phyloP scores from a whole-genome alignment of 2,888 invertebrate genomes.

The Drosophila recens region DNA sequence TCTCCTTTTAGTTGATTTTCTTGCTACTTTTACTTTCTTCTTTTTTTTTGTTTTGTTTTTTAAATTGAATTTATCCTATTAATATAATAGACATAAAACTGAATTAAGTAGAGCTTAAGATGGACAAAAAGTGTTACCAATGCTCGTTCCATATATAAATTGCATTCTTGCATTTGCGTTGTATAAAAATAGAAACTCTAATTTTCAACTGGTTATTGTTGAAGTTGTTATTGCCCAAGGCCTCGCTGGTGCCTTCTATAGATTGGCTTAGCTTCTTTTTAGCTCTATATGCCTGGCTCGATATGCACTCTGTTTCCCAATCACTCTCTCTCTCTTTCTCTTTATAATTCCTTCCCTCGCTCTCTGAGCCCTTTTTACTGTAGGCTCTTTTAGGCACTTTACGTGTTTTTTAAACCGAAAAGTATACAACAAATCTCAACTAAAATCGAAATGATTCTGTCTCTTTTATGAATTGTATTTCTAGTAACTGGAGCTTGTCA shows the following conservation, averaged over 20 bases:
- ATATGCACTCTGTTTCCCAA: slow-evolving; percentile 31
- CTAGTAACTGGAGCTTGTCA: slow-evolving; percentile 57
- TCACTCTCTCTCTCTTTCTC: background rate
- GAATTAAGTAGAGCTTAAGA: slow-evolving; percentile 47
- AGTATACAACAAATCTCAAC: slow-evolving; percentile 46
- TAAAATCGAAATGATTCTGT: slow-evolving; percentile 12
- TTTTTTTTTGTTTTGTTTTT: slow-evolving; percentile 10
- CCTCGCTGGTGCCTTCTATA: slow-evolving; percentile 2
- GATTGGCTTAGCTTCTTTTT: slow-evolving; percentile 57
- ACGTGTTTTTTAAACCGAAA: slow-evolving; percentile 78
- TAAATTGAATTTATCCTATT: slow-evolving; percentile 62
- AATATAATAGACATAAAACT: slow-evolving; percentile 78
- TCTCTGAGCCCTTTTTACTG: slow-evolving; percentile 13
- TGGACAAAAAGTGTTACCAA: slow-evolving; percentile 30
- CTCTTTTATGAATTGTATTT: slow-evolving; percentile 18
- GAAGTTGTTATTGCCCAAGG: slow-evolving; percentile 12
- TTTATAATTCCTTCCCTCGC: slow-evolving; percentile 13
- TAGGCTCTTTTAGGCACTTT: slow-evolving; percentile 68
- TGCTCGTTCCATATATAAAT: slow-evolving; percentile 44
- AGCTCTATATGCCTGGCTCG: slow-evolving; percentile 56
- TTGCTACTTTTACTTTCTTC: background rate
- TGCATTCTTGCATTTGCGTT: slow-evolving; percentile 41
- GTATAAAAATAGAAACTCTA: slow-evolving; percentile 76
- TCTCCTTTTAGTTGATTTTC: slow-evolving; percentile 6
- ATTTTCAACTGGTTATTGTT: slow-evolving; percentile 37